These are phyloP conservation scores for Andinoacara biseriatus DNA, from an alignment of 2,113 vertebrate genomes.

Conservation along the genomic window DNA sequence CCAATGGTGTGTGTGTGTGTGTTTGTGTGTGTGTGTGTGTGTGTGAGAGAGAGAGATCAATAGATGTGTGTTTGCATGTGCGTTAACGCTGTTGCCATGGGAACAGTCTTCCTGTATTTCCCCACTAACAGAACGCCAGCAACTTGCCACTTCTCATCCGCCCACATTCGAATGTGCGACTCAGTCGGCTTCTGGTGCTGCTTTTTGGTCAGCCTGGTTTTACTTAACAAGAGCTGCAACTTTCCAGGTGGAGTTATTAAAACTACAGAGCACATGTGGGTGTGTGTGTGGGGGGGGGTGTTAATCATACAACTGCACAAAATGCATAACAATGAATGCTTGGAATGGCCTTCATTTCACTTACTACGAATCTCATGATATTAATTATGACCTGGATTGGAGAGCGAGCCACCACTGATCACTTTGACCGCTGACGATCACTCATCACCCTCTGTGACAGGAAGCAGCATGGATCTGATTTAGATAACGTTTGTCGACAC, in stretches of 20 bases:
- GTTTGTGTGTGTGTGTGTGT: background rate
- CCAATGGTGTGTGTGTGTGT: conserved; percentile 19
- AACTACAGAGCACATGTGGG: background rate
- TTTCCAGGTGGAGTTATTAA: background rate
- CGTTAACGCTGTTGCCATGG: conserved; percentile 62
- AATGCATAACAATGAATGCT: too few species aligned
- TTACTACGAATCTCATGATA: background rate
- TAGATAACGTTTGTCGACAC: background rate
- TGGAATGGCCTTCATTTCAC: background rate
- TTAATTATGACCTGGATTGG: background rate
- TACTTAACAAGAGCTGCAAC: background rate
- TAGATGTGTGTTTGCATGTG: conserved; percentile 20
- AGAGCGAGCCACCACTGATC: background rate
- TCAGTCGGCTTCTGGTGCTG: background rate
- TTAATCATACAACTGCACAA: background rate
- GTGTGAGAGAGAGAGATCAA: background rate
- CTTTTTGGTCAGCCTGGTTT: conserved; percentile 4
- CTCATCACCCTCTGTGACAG: background rate
- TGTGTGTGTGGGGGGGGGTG: too few species aligned
- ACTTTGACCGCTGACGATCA: background rate
- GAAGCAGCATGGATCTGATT: background rate
- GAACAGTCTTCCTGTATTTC: conserved; percentile 55
- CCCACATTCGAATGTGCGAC: conserved; percentile 44
- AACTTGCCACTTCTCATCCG: conserved; percentile 50
- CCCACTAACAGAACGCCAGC: conserved; percentile 41